These are phyloP conservation scores for Trachythela sp. DNA, from an alignment of 64 coral and sea anemone species.

Conservation along the genomic window DNA sequence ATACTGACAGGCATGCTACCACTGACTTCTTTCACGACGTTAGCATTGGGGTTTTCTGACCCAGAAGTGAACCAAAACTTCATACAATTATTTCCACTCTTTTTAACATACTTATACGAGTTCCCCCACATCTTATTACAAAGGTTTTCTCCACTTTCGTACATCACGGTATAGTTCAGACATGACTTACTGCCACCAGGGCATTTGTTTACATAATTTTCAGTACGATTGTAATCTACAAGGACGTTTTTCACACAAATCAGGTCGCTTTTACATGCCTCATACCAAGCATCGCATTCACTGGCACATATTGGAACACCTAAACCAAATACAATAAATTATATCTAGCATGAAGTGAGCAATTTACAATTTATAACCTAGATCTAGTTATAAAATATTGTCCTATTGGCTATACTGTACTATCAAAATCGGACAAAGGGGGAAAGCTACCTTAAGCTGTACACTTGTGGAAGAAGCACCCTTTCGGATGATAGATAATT, in stretches of 20 bases:
- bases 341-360: background rate
- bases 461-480: no score
- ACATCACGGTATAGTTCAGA: constrained; percentile 15
- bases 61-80: constrained; percentile 37
- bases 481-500: no score
- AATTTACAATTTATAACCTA: no score
- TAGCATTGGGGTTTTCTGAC: background rate
- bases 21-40: background rate
- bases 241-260: constrained; percentile 44
- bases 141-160: constrained; percentile 14
- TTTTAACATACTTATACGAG: constrained; percentile 32
- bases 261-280: constrained; percentile 61
- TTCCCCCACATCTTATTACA: constrained; percentile 33
- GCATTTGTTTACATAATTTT: background rate
- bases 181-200: background rate
- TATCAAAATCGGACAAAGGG: no score
- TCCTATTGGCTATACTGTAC: no score
- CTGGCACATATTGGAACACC: constrained; percentile 41
- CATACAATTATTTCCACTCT: constrained; percentile 31
- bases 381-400: no score
- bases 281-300: constrained; percentile 52
- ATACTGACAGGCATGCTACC: background rate
- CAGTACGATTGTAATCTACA: background rate
- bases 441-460: no score
- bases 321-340: background rate